A percentile compares a stretch with the other conserved stretches of the same genome.
Evolutionary conservation across 2,797 vertebrate species (phyloP).

Genomic region (Macroramphosus scolopax): DNA sequence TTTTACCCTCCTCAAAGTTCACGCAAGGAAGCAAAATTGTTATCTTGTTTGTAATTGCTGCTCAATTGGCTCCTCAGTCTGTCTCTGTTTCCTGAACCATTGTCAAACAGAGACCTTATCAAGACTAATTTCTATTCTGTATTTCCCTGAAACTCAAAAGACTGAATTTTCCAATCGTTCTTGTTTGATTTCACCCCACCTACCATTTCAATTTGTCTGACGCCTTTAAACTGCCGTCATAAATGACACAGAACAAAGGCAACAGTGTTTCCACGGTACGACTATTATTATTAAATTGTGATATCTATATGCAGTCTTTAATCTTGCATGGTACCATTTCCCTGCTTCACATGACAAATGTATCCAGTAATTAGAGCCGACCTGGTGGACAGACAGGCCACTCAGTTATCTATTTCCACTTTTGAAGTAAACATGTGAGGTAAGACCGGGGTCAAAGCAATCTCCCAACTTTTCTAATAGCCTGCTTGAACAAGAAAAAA

Average conservation of each 20-base stretch:
- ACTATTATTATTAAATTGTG: constrained; percentile 54
- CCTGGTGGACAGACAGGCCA: constrained; percentile 42
- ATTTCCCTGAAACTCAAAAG: constrained; percentile 48
- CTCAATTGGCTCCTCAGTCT: constrained; percentile 38
- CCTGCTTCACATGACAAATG: constrained; percentile 51
- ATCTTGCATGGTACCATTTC: constrained; percentile 53
- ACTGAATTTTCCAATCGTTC: constrained; percentile 49
- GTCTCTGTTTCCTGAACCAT: constrained; percentile 47
- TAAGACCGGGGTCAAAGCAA: constrained; percentile 67
- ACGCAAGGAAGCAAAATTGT: constrained; percentile 75
- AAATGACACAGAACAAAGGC: constrained; percentile 63
- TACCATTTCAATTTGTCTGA: constrained; percentile 38
- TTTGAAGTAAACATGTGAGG: constrained; percentile 67
- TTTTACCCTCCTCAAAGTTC: constrained; percentile 74
- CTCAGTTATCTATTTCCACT: constrained; percentile 48
- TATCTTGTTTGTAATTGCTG: constrained; percentile 84
- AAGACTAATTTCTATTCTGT: constrained; percentile 56
- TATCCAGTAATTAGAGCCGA: constrained; percentile 69
- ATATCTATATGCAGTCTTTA: constrained; percentile 58
- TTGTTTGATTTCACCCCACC: constrained; percentile 27
- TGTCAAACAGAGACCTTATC: constrained; percentile 50
- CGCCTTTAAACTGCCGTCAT: constrained; percentile 33
- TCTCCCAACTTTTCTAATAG: constrained; percentile 57
- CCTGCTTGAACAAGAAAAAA: constrained; percentile 32
- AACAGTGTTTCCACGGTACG: constrained; percentile 31